These are phyloP conservation scores for Austrofundulus limnaeus DNA, from an alignment of 2,113 vertebrate genomes.

Conservation along the genomic window DNA sequence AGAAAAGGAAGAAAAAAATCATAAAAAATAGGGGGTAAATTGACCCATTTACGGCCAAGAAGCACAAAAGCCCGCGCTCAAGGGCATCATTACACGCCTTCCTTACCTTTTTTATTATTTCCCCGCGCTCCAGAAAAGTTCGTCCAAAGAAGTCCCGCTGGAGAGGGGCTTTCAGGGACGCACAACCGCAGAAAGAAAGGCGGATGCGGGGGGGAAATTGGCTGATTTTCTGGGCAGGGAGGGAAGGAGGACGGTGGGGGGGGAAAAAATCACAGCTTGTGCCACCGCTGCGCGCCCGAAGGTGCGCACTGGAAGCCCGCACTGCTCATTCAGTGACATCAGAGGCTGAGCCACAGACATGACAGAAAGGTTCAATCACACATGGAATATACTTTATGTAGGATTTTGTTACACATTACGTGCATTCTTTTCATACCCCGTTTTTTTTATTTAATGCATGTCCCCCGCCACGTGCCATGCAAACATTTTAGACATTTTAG, in stretches of 20 bases:
- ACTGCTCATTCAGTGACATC: slow-evolving; percentile 72
- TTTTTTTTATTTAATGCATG: no score
- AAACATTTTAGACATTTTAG: background rate
- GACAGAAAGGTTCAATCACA: slow-evolving; percentile 6
- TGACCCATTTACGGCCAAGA: background rate
- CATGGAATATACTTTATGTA: background rate
- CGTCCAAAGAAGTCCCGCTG: background rate
- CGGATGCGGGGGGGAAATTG: background rate
- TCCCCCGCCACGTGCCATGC: no score
- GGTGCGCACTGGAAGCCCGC: slow-evolving; percentile 60
- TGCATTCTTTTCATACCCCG: background rate
- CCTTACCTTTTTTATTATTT: no score
- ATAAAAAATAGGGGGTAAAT: background rate
- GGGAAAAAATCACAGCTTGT: slow-evolving; percentile 33
- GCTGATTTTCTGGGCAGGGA: slow-evolving; percentile 17
- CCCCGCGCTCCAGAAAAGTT: slow-evolving; percentile 56
- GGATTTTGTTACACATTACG: background rate
- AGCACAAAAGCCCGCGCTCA: slow-evolving; percentile 37
- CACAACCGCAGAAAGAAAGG: background rate
- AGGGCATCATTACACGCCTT: slow-evolving; percentile 31
- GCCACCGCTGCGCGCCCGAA: slow-evolving; percentile 57
- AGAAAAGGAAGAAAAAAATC: no score
- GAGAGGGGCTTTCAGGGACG: background rate
- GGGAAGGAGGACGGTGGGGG: slow-evolving; percentile 19
- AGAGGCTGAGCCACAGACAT: slow-evolving; percentile 57